Evolutionary conservation across 2,797 vertebrate species (phyloP).

Genomic region (Hydrolagus colliei): DNA sequence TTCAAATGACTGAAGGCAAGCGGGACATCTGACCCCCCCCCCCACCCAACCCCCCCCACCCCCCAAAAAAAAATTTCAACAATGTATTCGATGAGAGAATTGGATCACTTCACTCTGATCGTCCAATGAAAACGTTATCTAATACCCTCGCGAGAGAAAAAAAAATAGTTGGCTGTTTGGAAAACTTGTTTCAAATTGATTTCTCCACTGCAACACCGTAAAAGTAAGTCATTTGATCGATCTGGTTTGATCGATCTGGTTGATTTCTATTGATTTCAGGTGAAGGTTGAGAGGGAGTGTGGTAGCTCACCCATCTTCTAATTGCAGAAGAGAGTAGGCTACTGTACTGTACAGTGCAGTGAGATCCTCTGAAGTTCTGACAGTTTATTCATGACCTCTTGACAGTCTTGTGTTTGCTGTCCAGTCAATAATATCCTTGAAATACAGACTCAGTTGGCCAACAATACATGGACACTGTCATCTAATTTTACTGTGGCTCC

Average conservation of each 20-base stretch:
- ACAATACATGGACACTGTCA: background rate
- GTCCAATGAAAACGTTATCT: too few relatives aligned
- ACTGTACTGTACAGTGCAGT: background rate
- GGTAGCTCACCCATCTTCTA: background rate
- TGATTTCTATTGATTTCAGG: background rate
- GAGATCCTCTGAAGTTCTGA: background rate
- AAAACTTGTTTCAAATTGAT: background rate
- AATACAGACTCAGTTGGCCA: background rate
- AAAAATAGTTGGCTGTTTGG: background rate
- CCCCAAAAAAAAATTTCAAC: too few relatives aligned
- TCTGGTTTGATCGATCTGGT: background rate
- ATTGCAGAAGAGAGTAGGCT: background rate
- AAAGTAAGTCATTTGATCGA: background rate
- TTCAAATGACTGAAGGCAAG: too few relatives aligned
- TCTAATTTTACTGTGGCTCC: background rate
- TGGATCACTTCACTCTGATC: too few relatives aligned
- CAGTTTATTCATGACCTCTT: background rate
- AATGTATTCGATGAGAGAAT: too few relatives aligned
- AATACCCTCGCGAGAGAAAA: background rate
- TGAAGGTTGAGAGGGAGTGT: too few relatives aligned
- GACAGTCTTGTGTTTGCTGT: background rate
- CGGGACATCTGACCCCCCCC: too few relatives aligned
- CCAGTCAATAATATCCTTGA: background rate
- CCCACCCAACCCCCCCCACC: too few relatives aligned
- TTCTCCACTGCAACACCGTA: background rate